phyloP scores from a whole-genome alignment of 2,797 vertebrate species.

The Coendou prehensilis region DNA sequence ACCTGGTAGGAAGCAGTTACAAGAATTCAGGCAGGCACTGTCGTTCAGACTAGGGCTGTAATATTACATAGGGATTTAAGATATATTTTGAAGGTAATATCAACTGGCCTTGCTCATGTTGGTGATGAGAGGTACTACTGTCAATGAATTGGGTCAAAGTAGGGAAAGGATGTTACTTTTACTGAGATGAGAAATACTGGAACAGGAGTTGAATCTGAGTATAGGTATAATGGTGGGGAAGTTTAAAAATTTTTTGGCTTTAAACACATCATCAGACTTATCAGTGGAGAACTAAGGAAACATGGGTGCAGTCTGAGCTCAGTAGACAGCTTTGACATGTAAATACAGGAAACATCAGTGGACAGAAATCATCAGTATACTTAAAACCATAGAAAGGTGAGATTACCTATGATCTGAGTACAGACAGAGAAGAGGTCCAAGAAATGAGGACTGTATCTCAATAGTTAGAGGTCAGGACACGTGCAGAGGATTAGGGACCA shows the following conservation, averaged over 20 bases:
- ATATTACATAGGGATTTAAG: background rate
- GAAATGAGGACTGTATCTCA: background rate
- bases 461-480: background rate
- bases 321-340: background rate
- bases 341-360: background rate
- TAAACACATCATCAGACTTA: background rate
- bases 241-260: background rate
- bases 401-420: background rate
- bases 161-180: background rate
- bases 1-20: background rate
- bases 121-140: background rate
- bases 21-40: background rate
- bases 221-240: background rate
- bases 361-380: background rate
- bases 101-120: constrained; percentile 1
- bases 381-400: background rate
- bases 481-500: background rate
- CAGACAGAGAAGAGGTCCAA: background rate
- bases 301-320: background rate
- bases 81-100: background rate
- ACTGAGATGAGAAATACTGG: constrained; percentile 2
- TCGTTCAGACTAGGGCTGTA: background rate
- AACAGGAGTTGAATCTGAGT: background rate
- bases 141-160: background rate
- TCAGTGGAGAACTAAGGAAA: background rate